Base-by-base conservation (phyloP, 1,140 invertebrate species). In the Dendroctonus ponderosae region DNA sequence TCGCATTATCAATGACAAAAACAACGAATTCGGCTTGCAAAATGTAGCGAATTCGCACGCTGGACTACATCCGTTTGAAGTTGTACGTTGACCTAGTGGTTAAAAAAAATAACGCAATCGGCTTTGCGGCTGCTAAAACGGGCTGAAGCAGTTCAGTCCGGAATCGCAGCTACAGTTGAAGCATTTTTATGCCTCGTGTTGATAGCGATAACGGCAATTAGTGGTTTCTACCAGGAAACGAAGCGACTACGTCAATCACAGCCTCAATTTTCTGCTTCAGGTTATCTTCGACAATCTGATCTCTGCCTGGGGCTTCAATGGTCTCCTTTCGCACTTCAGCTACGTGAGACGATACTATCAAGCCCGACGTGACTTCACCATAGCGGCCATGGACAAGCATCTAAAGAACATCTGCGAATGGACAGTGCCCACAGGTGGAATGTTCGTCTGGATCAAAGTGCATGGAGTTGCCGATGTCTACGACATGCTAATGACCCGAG, bases 381-480 rank as follows among this genome's bases (percentile, higher is more conserved):
- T 86, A 0, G 72, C 74, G 2, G 81, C 86, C 2, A 85, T 87
- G 57, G 80, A 86, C 52, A 85, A 85, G 72, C 84, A 89, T 75
- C 78, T 91, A 7, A 70, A 74, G 82, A 86, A 83, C 42, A 75
- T 91, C 2, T 89, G 83, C 5, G 85, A 89, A 46, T 91, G 89
- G 84, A 72, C 78, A 6, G 71, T 82, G 41, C 90, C 91, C 0
- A 76, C 77, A 1, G 90, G 86, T 11, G 91, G 91, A 2, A 87
- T 93, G 82, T 92, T 91, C 78, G 79, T 91, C 8, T 93, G 91
- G 91, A 82, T 92, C 8, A 85, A 86, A 74, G 82, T 91, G 2
- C 80, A 78, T 7, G 86, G 83, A 6, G 80, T 92, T 0, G 76
- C 82, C 0, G 89, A 92, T 72, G 88, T 89, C 4, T 87, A 86